Evolutionary conservation across 2,113 vertebrate species (phyloP), one percentile per base, ranked within the genome.

Genomic region (Cyprinodon tularosa): DNA sequence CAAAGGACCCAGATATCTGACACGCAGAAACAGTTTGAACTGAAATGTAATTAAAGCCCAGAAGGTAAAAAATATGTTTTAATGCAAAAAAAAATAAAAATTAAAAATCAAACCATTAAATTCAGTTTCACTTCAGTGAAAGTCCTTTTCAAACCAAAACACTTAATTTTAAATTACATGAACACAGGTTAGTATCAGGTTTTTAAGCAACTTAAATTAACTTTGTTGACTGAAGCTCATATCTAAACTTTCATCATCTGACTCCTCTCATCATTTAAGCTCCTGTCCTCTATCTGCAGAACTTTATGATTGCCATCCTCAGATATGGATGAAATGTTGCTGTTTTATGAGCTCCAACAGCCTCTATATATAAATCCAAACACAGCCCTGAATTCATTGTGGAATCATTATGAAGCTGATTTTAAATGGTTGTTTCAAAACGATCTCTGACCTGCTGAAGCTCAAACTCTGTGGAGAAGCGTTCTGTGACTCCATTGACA

Each of bases 391-490:
- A 53, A 53, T 53, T n/a, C 17, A 53, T 20, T 9, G 8, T 53
- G 17, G 29, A 29, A 29, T 29, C 50, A 2, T 2, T 17, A 53
- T 42, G 14, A 53, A 53, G 44, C 44, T 59, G 50, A 22, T 60
- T 68, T 17, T 68, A 53, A 17, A 60, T n/a, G 1, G 11, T 60
- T 0, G 44, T 63, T 64, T 64, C 12, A 44, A 44, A 47, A 42
- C 50, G 22, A 50, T 40, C 1, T 76, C 80, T 42, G 75, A 98
- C 98, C 97, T 98, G 94, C 42, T 94, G 50, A 64, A 99, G 95
- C 66, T 99, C 97, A 11, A 88, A 96, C 0, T 95, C 86, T 0
- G 94, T 83, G 61, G 96, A 93, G 48, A 99, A 99, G 4, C 98
- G 90, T 50, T 93, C 79, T 0, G 95, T 97, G 82, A 98, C 94